Base-by-base conservation (phyloP, 2,113 vertebrate species). In the Calidris pugnax region DNA sequence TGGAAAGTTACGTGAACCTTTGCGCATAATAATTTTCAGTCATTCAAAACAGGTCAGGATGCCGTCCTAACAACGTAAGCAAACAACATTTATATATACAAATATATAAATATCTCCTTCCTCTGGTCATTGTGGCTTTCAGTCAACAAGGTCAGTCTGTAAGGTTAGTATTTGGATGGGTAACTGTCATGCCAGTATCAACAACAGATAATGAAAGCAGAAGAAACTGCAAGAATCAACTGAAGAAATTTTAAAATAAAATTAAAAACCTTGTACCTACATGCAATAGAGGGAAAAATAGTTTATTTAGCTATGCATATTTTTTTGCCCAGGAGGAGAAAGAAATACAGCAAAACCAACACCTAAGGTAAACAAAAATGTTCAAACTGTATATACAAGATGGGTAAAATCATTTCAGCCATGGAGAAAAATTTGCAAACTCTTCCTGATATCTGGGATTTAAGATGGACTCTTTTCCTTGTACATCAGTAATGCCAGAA, bases 241-340 rank as follows among this genome's bases (percentile, higher is more conserved):
- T 21, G 20, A 90, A 76, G 10, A 51, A 32, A 32, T 26, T 45
- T 1, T 7, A 85, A 82, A 72, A 23, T 21, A 3, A 45, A 87
- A 16, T 8, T n/a, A 39, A 73, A 90, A 92, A 27, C 12, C 68
- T 45, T 10, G 7, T 4, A 14, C 14, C 9, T 39, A 32, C 2
- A 1, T 4, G 14, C 20, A 82, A 28, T 1, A 75, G 28, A 59
- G 5, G 13, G 45, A 7, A 45, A 55, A 68, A 24, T 0, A 43
- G 9, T 47, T 62, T 2, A 9, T 11, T 24, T 41, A 33, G 37
- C 24, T 3, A 2, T 0, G 10, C 1, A 0, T 3, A 1, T 6
- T 41, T 55, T 71, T 50, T 24, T 39, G 12, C 14, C 39, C 37
- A 83, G 39, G 39, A 87, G 24, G 22, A 82, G 26, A 56, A 76